These are phyloP conservation scores for Toxotes lorentzi DNA, from an alignment of 2,797 vertebrate genomes.

Conservation along the genomic window DNA sequence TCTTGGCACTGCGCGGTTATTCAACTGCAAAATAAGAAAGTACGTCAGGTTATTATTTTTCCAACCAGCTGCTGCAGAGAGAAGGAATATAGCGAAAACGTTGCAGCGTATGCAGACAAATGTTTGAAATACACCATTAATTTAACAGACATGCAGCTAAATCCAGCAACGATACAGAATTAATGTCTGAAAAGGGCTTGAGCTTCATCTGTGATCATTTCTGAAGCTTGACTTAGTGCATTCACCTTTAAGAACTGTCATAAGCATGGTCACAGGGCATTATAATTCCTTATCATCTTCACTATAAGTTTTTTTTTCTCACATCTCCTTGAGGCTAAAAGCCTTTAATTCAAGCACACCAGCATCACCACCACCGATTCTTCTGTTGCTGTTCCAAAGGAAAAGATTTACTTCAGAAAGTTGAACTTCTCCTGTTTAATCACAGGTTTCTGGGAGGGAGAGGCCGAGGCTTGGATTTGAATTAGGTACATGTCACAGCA, in stretches of 20 bases:
- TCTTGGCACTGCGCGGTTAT: not conserved
- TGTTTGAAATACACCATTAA: not conserved
- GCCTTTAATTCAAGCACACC: constrained; percentile 17
- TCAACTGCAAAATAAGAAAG: not conserved
- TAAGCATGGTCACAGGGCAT: constrained; percentile 28
- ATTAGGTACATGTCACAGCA: constrained; percentile 50
- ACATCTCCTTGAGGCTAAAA: not conserved
- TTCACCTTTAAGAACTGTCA: constrained; percentile 9
- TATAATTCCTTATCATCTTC: constrained; percentile 6
- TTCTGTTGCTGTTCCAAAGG: constrained; percentile 27
- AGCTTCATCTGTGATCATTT: not conserved
- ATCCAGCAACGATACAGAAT: not conserved
- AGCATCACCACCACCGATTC: constrained; percentile 8
- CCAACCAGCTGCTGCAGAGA: not conserved
- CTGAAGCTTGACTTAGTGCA: not conserved
- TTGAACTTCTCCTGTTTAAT: constrained; percentile 6
- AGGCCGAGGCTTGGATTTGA: constrained; percentile 27
- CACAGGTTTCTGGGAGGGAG: constrained; percentile 16
- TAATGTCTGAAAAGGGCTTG: constrained; percentile 23
- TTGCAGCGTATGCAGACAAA: too few relatives aligned
- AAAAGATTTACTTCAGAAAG: not conserved
- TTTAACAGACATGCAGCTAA: not conserved
- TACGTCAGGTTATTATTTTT: not conserved
- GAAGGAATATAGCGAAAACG: not conserved
- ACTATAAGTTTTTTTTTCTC: not conserved